Evolutionary conservation across 2,797 vertebrate genomes (phyloP).

Genomic region (Telmatherina bonti): DNA sequence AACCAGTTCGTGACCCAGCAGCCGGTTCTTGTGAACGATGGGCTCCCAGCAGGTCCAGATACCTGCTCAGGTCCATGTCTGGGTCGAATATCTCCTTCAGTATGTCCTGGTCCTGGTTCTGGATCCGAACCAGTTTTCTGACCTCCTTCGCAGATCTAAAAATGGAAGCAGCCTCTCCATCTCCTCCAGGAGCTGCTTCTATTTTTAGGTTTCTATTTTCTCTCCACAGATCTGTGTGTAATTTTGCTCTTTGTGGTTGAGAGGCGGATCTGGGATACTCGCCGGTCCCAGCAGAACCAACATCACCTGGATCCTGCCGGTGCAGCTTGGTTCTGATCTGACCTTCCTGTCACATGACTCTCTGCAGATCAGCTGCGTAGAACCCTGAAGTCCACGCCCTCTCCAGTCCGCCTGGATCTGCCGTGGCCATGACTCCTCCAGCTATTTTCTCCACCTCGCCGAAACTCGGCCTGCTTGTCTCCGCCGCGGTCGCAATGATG

Average conservation of each 20-base stretch:
- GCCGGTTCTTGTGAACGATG: no score
- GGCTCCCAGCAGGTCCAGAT: no score
- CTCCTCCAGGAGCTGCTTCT: slow-evolving; percentile 33
- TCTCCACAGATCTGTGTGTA: slow-evolving; percentile 34
- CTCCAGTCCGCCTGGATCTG: slow-evolving; percentile 13
- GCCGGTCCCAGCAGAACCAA: no score
- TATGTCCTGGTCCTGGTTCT: no score
- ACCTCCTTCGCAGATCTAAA: slow-evolving; percentile 36
- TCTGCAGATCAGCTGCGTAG: slow-evolving; percentile 40
- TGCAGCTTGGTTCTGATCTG: no score
- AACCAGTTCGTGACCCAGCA: no score
- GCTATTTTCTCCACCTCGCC: not conserved
- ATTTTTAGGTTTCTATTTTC: slow-evolving; percentile 69
- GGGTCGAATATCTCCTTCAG: no score
- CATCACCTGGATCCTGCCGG: no score
- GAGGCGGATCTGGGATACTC: slow-evolving; percentile 37
- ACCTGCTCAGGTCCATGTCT: no score
- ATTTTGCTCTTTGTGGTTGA: slow-evolving; percentile 22
- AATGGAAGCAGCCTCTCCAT: not conserved
- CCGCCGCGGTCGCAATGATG: not conserved
- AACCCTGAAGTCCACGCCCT: slow-evolving; percentile 43
- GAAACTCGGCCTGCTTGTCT: slow-evolving; percentile 30
- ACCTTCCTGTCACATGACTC: not conserved
- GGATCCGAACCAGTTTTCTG: not conserved
- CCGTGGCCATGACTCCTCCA: slow-evolving; percentile 46